phyloP scores from a whole-genome alignment of 2,797 vertebrate species.

The Hydrophis major region DNA sequence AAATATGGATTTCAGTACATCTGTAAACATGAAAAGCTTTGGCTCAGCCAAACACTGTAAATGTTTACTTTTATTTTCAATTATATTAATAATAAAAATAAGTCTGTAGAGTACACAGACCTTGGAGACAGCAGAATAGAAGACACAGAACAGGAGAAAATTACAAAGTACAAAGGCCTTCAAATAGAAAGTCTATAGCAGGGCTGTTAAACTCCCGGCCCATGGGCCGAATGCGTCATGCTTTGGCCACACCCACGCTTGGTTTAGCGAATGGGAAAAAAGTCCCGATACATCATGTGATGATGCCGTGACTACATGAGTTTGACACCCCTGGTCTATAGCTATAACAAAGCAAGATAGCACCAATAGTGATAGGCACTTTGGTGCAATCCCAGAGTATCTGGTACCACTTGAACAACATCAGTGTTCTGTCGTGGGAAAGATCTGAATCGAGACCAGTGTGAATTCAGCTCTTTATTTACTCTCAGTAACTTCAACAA shows the following conservation, averaged over 20 bases:
- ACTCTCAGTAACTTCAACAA: too few relatives aligned
- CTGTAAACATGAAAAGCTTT: not conserved
- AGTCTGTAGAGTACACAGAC: not conserved
- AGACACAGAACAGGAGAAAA: not conserved
- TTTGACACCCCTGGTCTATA: not conserved
- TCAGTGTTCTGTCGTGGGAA: too few relatives aligned
- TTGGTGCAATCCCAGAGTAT: not conserved
- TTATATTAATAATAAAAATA: not conserved
- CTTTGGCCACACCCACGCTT: too few relatives aligned
- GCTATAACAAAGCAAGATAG: not conserved
- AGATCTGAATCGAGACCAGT: too few relatives aligned
- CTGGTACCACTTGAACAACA: not conserved
- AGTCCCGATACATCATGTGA: too few relatives aligned
- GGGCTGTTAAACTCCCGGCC: too few relatives aligned
- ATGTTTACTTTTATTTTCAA: not conserved
- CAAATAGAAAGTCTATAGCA: not conserved
- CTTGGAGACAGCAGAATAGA: not conserved
- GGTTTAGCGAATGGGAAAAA: too few relatives aligned
- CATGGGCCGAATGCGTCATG: too few relatives aligned
- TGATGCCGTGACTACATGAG: too few relatives aligned
- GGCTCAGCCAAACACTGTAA: not conserved
- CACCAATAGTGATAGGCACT: not conserved
- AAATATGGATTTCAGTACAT: not conserved
- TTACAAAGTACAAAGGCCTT: not conserved
- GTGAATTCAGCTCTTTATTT: too few relatives aligned